Base-by-base conservation (phyloP, 1,140 invertebrate genomes). In the Lasioglossum baleicum region DNA sequence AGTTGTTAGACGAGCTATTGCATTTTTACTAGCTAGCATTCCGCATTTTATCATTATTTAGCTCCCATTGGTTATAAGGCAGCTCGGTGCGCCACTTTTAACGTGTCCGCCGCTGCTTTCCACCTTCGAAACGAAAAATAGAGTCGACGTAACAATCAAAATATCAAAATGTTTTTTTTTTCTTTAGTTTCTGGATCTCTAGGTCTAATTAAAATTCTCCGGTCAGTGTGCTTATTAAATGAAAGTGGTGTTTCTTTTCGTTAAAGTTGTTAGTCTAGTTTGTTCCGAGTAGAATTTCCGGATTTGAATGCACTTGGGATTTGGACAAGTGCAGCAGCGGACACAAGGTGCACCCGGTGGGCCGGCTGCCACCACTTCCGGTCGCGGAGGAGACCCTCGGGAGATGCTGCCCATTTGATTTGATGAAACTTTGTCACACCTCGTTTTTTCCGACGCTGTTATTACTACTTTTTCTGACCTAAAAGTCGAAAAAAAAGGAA, bases 1-100 rank as follows among this genome's bases (percentile, higher is more conserved):
- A 92, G 90, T 91, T 92, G 87, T 92, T 92, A 91, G 90, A 91
- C 88, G 84, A 92, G 90, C 91, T 92, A 90, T 91, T 92, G 91
- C 91, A 92, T 92, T 92, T 92, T 92, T 92, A 89, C 87, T 91
- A 92, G 90, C 90, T 92, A 91, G 91, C 88, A 91, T 91, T 92
- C 88, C 88, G 90, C 91, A 92, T 92, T 91, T 92, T 90, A 90
- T 91, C 88, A 88, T 90, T 90, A 88, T 90, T 90, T 91, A 89
- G 87, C 81, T 90, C 89, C 89, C 89, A 91, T 91, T 91, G 88
- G 89, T 91, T 91, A 89, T 90, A 87, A 85, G 83, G 75, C 63
- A 81, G 75, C 66, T 88, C 85, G 88, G 84, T 82, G 70, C 72
- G 84, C 82, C 83, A 64, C 82, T 60, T 65, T 60, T 75, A 79